Conservation (phyloP, 2,113 vertebrate species). For the Arothron firmamentum region DNA sequence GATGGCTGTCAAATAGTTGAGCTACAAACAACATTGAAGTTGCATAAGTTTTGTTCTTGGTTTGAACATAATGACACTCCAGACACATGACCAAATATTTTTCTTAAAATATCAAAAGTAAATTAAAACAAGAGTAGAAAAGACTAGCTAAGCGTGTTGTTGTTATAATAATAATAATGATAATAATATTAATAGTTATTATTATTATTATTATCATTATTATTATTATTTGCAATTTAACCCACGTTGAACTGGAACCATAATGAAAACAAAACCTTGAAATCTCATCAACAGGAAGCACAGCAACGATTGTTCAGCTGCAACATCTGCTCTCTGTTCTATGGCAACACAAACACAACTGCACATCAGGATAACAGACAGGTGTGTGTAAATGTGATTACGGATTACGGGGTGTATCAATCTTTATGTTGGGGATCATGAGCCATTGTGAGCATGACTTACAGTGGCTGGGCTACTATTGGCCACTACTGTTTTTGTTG, state of each 20-base stretch:
- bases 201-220: constrained; percentile 10
- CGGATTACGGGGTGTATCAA: neutral
- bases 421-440: neutral
- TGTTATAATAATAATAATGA: too few species aligned
- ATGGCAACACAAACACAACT: constrained; percentile 54
- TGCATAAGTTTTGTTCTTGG: neutral
- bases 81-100: neutral
- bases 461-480: constrained; percentile 31
- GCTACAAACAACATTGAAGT: neutral
- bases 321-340: constrained; percentile 11
- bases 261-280: constrained; percentile 1
- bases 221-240: constrained; percentile 12
- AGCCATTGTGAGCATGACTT: neutral
- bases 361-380: constrained; percentile 41
- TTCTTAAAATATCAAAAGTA: neutral
- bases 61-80: neutral
- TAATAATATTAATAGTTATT: too few species aligned
- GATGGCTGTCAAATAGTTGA: too few species aligned
- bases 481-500: constrained; percentile 37
- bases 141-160: neutral
- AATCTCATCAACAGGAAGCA: constrained; percentile 6
- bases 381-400: constrained; percentile 20
- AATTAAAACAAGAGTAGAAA: neutral
- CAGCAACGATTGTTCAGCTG: neutral
- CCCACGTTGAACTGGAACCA: constrained; percentile 32